phyloP scores from a whole-genome alignment of 2,888 invertebrate species.

The Carcina quercana region DNA sequence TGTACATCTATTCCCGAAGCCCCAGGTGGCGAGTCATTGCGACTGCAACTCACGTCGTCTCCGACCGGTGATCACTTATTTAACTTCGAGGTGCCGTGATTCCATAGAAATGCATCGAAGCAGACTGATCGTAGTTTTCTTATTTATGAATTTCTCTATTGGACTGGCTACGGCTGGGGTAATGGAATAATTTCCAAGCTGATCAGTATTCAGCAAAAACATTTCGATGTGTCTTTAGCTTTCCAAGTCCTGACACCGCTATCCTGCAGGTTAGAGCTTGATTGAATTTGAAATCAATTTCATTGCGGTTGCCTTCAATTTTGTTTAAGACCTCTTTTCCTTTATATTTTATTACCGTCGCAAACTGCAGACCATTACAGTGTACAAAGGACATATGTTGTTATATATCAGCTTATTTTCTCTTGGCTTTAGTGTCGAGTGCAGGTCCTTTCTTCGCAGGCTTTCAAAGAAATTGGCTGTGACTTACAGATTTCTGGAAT shows the following conservation, averaged over 20 bases:
- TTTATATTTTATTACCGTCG: too few relatives aligned
- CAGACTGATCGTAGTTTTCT: conserved; percentile 55
- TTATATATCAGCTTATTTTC: conserved; percentile 8
- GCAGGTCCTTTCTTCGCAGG: conserved; percentile 15
- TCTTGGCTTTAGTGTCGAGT: conserved; percentile 7
- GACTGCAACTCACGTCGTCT: conserved; percentile 50
- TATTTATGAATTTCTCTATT: conserved; percentile 63
- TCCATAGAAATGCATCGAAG: conserved; percentile 56
- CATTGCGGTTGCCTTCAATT: conserved; percentile 11
- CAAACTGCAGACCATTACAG: too few relatives aligned
- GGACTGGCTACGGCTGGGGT: conserved; percentile 42
- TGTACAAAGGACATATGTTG: too few relatives aligned
- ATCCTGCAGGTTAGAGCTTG: conserved; percentile 36
- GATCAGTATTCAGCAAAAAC: conserved; percentile 59
- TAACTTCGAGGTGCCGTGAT: conserved; percentile 65
- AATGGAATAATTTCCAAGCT: conserved; percentile 62
- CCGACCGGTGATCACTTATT: conserved; percentile 68
- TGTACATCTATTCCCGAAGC: conserved; percentile 24
- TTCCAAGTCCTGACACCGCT: conserved; percentile 30
- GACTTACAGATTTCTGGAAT: conserved; percentile 35
- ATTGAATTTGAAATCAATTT: conserved; percentile 43
- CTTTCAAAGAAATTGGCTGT: conserved; percentile 34
- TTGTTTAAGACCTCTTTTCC: conserved; percentile 4
- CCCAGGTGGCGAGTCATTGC: conserved; percentile 39
- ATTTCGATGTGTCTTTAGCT: conserved; percentile 40